A percentile compares a stretch with the other conserved stretches of the same genome.
These are phyloP conservation scores for Globia sparganii DNA, from an alignment of 2,888 invertebrate species.

Conservation along the genomic window DNA sequence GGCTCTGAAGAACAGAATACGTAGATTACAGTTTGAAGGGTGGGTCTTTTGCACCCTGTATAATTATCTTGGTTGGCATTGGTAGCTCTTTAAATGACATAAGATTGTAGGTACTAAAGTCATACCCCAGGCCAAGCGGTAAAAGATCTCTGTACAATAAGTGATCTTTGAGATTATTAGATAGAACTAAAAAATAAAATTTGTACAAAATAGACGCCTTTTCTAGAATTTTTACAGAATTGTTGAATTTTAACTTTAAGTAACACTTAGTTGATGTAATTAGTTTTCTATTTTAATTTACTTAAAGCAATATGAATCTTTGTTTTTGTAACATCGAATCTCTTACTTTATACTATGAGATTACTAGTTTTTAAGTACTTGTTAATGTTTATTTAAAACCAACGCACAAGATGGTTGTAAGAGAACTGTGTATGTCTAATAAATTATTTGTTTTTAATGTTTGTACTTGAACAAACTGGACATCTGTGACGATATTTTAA, in stretches of 20 bases:
- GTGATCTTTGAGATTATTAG: constrained; percentile 85
- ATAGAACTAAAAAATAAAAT: constrained; percentile 65
- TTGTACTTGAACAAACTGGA: constrained; percentile 78
- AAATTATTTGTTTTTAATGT: constrained; percentile 88
- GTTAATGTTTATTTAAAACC: constrained; percentile 85
- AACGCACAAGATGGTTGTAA: constrained; percentile 84
- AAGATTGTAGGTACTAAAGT: not conserved
- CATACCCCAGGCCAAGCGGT: constrained; percentile 36
- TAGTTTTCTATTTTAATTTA: constrained; percentile 67
- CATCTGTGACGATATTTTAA: constrained; percentile 85
- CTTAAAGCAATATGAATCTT: constrained; percentile 74
- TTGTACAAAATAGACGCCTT: constrained; percentile 83
- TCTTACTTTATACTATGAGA: constrained; percentile 87
- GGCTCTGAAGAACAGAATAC: too few relatives aligned
- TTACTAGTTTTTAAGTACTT: constrained; percentile 84
- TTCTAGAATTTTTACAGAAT: constrained; percentile 85
- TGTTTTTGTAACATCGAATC: constrained; percentile 81
- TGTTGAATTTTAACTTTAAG: constrained; percentile 78
- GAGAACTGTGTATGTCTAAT: constrained; percentile 83
- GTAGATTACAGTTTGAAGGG: too few relatives aligned
- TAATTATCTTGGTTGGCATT: too few relatives aligned
- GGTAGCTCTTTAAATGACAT: not conserved
- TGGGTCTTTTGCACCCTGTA: not conserved
- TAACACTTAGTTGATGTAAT: constrained; percentile 62
- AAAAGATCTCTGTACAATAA: constrained; percentile 67